Evolutionary conservation across 2,888 invertebrate species (phyloP), one percentile per base, ranked within the genome.

Genomic region (Lathronympha strigana): DNA sequence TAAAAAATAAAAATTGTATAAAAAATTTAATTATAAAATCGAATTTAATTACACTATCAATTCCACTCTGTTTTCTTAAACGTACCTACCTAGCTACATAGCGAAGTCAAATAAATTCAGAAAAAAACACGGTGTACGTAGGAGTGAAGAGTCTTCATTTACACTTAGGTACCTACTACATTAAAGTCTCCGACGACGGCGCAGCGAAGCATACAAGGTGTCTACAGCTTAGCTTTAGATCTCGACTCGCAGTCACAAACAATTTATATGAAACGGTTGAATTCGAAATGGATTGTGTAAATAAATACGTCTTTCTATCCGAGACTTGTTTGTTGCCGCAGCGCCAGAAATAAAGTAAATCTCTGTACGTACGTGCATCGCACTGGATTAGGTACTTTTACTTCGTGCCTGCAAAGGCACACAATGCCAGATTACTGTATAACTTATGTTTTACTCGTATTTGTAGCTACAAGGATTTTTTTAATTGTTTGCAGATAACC

Each of bases 261-360:
- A 55, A 63, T 63, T 63, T 63, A 49, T 63, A 63, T 49, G 62
- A 55, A 63, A 38, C 47, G 33, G 36, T 55, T 28, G 28, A 36
- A 63, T 55, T 49, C 19, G 25, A 63, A 63, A 63, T 63, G 36
- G 45, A 63, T 63, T 54, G 47, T 45, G 62, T 63, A 63, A n/a
- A 61, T 53, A 51, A 43, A 55, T 47, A 45, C 25, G 53, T n/a
- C 62, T 31, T 63, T 55, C 54, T 47, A 47, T 47, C 19, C 33
- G 25, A 49, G 33, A 31, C 61, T 63, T 36, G 62, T 63, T 63
- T 55, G 54, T 55, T 63, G 38, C 17, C 17, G 19, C 8, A 19
- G 25, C 15, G 49, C 15, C 38, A 38, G 36, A 40, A 57, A 61
- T 38, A 58, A 58, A 19, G 31, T 61, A 50, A 36, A 49, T 38